Evolutionary conservation across 2,888 invertebrate species (phyloP), one percentile per base, ranked within the genome.

Genomic region (Drosophila kokeensis): DNA sequence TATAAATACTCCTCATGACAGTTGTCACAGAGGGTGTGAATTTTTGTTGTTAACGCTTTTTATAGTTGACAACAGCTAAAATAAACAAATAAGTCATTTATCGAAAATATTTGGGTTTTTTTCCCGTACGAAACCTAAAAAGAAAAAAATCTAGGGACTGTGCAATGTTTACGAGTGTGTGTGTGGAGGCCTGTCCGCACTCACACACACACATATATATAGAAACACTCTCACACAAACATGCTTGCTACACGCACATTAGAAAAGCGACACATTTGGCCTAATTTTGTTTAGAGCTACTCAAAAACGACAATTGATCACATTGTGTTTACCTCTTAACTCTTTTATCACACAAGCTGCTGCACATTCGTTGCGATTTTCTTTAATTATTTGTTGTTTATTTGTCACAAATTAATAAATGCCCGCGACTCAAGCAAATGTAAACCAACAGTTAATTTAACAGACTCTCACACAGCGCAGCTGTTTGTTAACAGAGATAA

Each of bases 181-280:
- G 65, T 60, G 60, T 61, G 53, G 54, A 82, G 69, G 79, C 79
- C 79, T 45, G 24, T 82, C 74, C 79, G 53, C 49, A 50, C 58
- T 21, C 62, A 69, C 58, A 59, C 53, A 59, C 53, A 49, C 59
- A 63, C 8, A 45, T 4, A 11, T 32, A 11, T 32, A 32, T 32
- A 32, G 32, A 32, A 32, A 11, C 36, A 63, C 38, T 30, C 36
- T 38, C 38, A n/a, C 29, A n/a, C 52, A 53, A 27, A 27, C 38
- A n/a, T 13, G 29, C 38, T 21, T 21, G 27, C 34, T 57, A 8
- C 60, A 53, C 64, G 58, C 49, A 67, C 40, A 68, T 79, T 79
- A 73, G 69, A 79, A 73, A 79, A 61, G 60, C 60, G 54, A 70
- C 54, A 78, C 82, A 62, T 54, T 69, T 75, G 80, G 54, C 83